Evolutionary conservation across 2,797 vertebrate genomes (phyloP), one percentile per base, ranked within the genome.

Genomic region (Staurois parvus): DNA sequence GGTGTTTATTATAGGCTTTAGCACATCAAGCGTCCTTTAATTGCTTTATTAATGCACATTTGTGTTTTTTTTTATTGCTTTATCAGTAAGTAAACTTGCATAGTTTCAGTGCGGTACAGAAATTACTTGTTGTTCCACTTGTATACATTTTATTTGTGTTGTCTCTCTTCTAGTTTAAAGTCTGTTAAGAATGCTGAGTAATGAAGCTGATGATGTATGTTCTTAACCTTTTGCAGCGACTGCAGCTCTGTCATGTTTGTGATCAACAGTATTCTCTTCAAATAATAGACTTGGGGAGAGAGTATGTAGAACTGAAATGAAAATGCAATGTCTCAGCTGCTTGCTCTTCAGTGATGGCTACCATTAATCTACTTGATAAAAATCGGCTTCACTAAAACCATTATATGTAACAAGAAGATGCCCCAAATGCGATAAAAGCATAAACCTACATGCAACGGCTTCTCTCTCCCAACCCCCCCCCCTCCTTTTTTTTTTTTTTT

Each of bases 311-410:
- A 79, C n/a, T 19, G 8, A 45, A 70, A 70, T 79, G 32, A 72
- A 48, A 52, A 30, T 17, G 17, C 8, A 42, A 69, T 15, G 64
- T 48, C 76, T 79, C 62, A 4, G 28, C 64, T 24, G 37, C 76
- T 70, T 52, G 66, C 40, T 59, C 67, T 37, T 68, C 2, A 17
- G 11, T 80, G 67, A 80, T 68, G 28, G 78, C 66, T 37, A 17
- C 67, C 29, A 80, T 80, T 80, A 80, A 80, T 80, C 78, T 80
- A 32, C 78, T 34, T 56, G 67, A 80, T 80, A 80, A 17, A 70
- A 72, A 80, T 80, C 78, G 72, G 45, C 78, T 80, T 70, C 13
- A 15, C 78, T 70, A 70, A 70, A 56, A 59, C 19, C 6, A 72
- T n/a, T n/a, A 56, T 59, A 9, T 59, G 45, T 34, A 72, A 29